Evolutionary conservation across 2,797 vertebrate species (phyloP).

Genomic region (Melanotaenia maccullochi): DNA sequence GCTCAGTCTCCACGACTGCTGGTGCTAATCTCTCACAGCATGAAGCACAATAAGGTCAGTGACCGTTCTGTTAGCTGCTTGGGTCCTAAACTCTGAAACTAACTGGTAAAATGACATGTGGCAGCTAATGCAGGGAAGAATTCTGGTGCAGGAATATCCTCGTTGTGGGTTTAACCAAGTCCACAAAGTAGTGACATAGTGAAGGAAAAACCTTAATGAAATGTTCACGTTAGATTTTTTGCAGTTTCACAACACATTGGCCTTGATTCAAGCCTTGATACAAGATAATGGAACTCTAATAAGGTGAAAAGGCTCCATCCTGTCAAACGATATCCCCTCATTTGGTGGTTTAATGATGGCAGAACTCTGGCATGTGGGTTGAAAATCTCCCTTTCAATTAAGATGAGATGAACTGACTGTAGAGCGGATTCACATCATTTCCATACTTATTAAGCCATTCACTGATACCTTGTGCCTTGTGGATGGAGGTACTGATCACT

Average conservation of each 20-base stretch:
- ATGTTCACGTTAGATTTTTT: not conserved
- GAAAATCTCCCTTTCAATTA: not conserved
- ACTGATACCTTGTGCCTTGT: not conserved
- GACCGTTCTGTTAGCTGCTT: conserved; percentile 42
- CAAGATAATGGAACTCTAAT: not conserved
- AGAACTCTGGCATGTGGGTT: not conserved
- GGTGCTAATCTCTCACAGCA: conserved; percentile 53
- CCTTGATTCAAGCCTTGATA: not conserved
- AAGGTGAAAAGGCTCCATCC: not conserved
- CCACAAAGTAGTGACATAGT: not conserved
- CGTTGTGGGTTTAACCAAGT: not conserved
- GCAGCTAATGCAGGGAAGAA: conserved; percentile 5
- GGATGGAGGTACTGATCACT: not conserved
- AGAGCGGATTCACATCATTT: not conserved
- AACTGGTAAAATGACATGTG: conserved; percentile 12
- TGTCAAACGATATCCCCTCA: not conserved
- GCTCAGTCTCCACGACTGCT: conserved; percentile 53
- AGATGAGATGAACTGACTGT: not conserved
- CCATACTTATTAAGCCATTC: not conserved
- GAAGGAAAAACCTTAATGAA: not conserved
- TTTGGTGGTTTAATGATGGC: not conserved
- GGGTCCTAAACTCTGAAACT: conserved; percentile 30
- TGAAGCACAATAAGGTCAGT: conserved; percentile 42
- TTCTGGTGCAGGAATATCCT: not conserved
- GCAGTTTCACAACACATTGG: not conserved